phyloP scores from a whole-genome alignment of 2,113 vertebrate genomes.

The Cyphomyrus plagiostoma region DNA sequence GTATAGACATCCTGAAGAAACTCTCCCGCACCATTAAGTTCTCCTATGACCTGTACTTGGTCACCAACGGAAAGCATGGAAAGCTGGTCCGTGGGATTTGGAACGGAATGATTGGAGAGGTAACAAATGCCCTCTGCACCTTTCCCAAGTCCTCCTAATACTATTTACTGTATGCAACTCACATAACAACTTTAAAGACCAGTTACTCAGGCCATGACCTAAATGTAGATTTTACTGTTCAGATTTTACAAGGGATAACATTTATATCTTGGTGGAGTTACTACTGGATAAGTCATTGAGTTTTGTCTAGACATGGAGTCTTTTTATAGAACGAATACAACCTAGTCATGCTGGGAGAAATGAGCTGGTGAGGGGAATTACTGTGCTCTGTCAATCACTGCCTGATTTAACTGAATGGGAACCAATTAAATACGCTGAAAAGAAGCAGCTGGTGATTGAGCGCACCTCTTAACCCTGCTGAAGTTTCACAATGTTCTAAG shows the following conservation, averaged over 20 bases:
- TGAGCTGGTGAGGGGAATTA: background rate
- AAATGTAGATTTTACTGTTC: background rate
- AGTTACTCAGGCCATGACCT: background rate
- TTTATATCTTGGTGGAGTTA: background rate
- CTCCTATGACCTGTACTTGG: constrained; percentile 94
- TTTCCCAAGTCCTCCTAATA: background rate
- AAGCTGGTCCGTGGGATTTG: constrained; percentile 88
- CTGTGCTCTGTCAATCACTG: background rate
- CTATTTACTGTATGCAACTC: background rate
- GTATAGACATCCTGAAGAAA: constrained; percentile 97
- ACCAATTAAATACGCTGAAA: background rate
- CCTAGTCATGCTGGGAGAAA: background rate
- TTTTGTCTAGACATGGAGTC: background rate
- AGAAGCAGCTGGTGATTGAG: background rate
- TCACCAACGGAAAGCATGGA: constrained; percentile 94
- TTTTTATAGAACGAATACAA: background rate
- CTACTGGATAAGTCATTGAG: background rate
- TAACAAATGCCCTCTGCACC: constrained; percentile 44
- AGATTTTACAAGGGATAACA: background rate
- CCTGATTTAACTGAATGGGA: background rate
- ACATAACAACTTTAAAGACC: background rate
- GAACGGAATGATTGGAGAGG: constrained; percentile 99
- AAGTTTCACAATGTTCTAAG: background rate
- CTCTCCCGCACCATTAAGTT: constrained; percentile 87
- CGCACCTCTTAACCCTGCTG: background rate